Evolutionary conservation across 2,888 invertebrate genomes (phyloP), one percentile per base, ranked within the genome.

Genomic region (Lithophane socia): DNA sequence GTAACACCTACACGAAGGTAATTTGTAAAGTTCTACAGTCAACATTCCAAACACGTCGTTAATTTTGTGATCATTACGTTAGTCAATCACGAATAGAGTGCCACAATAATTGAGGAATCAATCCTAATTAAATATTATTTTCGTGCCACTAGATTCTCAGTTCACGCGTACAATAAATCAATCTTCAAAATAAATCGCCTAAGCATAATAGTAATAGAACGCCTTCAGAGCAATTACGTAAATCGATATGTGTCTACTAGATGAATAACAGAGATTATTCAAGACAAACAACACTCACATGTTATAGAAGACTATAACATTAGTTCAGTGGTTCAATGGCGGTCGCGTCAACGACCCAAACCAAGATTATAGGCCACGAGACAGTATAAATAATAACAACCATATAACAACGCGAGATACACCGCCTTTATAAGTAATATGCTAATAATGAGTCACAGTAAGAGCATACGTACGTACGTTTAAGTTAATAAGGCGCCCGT

Each of bases 401-500:
- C 77, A 75, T 67, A 76, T 60, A 77, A 81, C 78, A 76, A 71
- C 66, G 42, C 18, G 73, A 69, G 47, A 60, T 58, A 64, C 58
- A 66, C 42, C 58, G 58, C 80, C 74, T 69, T 60, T 58, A 69
- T 77, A 77, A 68, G 72, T 88, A 78, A 88, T 83, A 89, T 85
- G 83, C 79, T 88, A 89, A 88, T 89, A 90, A 90, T 88, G 85
- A 90, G 82, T 87, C 87, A 82, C 79, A 64, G 77, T 80, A 86
- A 72, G 80, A 85, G 80, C 76, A 88, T 83, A 90, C 84, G 87
- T 89, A 84, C 77, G 88, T 75, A n/a, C 68, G 60, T 90, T 92
- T 90, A 91, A 92, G 90, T 90, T 91, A 93, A 91, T 91, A 91
- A 89, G 89, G 80, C 90, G 90, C 89, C 90, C 87, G 88, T 87